phyloP scores from a whole-genome alignment of 2,888 invertebrate species.

The Aspidiotus destructor region DNA sequence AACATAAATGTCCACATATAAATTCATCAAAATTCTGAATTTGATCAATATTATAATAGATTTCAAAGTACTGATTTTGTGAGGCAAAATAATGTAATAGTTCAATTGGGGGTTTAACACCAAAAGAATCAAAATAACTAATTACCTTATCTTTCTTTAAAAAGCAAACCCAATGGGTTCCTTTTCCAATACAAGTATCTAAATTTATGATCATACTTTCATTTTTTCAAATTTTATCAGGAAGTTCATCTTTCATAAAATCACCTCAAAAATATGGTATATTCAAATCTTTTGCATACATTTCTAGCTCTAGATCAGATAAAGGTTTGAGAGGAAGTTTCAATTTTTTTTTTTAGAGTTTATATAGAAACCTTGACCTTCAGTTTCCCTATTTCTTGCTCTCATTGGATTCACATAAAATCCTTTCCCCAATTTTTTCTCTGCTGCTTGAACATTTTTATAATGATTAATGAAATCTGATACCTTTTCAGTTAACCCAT shows the following conservation, averaged over 20 bases:
- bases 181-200: conserved; percentile 16
- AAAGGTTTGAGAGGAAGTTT: conserved; percentile 6
- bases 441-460: conserved; percentile 4
- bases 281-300: conserved; percentile 9
- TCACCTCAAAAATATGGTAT: no score
- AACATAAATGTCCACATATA: conserved; percentile 4
- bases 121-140: conserved; percentile 23
- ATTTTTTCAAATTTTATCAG: conserved; percentile 25
- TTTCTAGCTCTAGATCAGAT: conserved; percentile 3
- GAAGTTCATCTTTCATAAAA: conserved; percentile 23
- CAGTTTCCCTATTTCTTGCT: background rate
- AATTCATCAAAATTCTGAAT: conserved; percentile 1
- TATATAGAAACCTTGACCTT: background rate
- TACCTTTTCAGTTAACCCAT: background rate
- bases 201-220: conserved; percentile 21
- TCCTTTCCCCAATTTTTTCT: background rate
- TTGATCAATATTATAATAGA: conserved; percentile 7
- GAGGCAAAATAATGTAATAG: conserved; percentile 8
- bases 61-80: conserved; percentile 5
- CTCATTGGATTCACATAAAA: conserved; percentile 1
- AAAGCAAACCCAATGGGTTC: conserved; percentile 27
- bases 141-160: conserved; percentile 18
- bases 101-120: conserved; percentile 23
- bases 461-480: conserved; percentile 4
- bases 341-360: conserved; percentile 4